phyloP scores from a whole-genome alignment of 2,888 invertebrate species.

The Volucella inanis region DNA sequence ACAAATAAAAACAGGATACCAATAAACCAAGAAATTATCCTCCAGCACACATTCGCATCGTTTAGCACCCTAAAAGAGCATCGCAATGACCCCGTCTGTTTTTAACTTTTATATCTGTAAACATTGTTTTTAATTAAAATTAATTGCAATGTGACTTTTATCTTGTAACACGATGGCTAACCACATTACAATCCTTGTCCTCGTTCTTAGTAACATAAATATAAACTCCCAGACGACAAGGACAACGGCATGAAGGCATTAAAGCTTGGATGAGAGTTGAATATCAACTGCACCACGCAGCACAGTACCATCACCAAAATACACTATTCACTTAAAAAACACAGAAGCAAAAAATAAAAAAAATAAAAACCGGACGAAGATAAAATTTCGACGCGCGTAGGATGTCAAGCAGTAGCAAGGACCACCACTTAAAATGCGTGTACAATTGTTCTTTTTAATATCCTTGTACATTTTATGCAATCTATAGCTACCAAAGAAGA shows the following conservation, averaged over 20 bases:
- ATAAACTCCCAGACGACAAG: slow-evolving; percentile 40
- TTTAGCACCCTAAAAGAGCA: slow-evolving; percentile 48
- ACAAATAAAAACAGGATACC: too few species aligned
- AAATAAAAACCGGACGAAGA: slow-evolving; percentile 24
- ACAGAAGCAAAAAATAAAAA: slow-evolving; percentile 1
- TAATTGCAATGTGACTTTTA: slow-evolving; percentile 72
- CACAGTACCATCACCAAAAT: not conserved
- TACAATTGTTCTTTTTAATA: slow-evolving; percentile 75
- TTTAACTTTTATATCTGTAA: slow-evolving; percentile 67
- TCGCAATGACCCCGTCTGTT: slow-evolving; percentile 56
- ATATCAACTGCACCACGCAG: slow-evolving; percentile 69
- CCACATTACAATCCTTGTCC: slow-evolving; percentile 70
- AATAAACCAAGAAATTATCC: slow-evolving; percentile 40
- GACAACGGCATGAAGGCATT: slow-evolving; percentile 34
- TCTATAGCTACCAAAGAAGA: slow-evolving; percentile 27
- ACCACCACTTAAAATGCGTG: slow-evolving; percentile 70
- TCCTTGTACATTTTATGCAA: slow-evolving; percentile 70
- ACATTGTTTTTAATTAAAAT: slow-evolving; percentile 70
- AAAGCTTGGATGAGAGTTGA: slow-evolving; percentile 64
- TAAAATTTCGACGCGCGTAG: slow-evolving; percentile 62
- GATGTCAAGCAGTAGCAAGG: slow-evolving; percentile 56
- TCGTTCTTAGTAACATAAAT: slow-evolving; percentile 42
- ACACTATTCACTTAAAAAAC: slow-evolving; percentile 9
- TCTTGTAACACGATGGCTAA: slow-evolving; percentile 66
- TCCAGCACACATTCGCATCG: slow-evolving; percentile 60